phyloP scores from a whole-genome alignment of 2,888 invertebrate genomes.

The Teinopalpus imperialis region DNA sequence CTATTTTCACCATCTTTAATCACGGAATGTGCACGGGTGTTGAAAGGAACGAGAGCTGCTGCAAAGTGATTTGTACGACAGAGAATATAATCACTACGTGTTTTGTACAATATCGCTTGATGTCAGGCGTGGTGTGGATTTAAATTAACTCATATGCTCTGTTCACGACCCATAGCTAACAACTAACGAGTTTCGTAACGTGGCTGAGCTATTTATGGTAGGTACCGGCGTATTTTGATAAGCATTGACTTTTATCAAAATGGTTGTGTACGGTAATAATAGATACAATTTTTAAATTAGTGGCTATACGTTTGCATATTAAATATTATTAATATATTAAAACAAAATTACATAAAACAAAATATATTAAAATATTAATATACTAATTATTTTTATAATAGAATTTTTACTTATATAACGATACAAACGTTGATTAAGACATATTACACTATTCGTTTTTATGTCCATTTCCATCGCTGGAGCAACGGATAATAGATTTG shows the following conservation, averaged over 20 bases:
- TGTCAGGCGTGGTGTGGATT: not conserved
- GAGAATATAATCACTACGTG: not conserved
- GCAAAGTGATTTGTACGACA: constrained; percentile 27
- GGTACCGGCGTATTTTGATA: not conserved
- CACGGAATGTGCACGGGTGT: constrained; percentile 36
- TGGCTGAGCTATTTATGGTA: constrained; percentile 11
- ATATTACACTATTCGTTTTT: too few relatives aligned
- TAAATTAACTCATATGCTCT: not conserved
- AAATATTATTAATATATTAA: not conserved
- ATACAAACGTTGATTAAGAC: too few relatives aligned
- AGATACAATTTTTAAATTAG: too few relatives aligned
- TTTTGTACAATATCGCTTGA: not conserved
- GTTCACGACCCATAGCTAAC: not conserved
- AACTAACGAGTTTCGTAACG: constrained; percentile 1
- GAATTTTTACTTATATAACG: too few relatives aligned
- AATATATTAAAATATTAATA: too few relatives aligned
- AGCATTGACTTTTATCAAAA: too few relatives aligned
- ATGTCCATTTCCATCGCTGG: too few relatives aligned
- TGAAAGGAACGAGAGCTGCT: constrained; percentile 33
- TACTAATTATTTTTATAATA: too few relatives aligned
- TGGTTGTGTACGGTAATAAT: too few relatives aligned
- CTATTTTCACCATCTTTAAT: constrained; percentile 69
- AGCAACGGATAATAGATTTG: too few relatives aligned
- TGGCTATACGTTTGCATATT: too few relatives aligned
- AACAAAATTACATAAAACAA: not conserved